Base-by-base conservation (phyloP, 2,888 invertebrate species). In the Operophtera brumata region DNA sequence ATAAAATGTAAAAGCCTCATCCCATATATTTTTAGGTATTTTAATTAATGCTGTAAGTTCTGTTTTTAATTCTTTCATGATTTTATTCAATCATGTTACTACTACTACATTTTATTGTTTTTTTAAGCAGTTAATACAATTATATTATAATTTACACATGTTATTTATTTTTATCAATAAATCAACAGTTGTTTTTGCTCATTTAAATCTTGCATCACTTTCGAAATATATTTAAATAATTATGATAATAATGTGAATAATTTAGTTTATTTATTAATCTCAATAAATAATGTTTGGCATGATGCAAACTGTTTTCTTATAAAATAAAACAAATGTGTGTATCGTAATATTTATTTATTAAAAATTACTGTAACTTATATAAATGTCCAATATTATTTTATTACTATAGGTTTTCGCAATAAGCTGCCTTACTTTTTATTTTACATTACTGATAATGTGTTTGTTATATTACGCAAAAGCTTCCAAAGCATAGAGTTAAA, bases 401-500 rank as follows among this genome's bases (percentile, higher is more conserved):
- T 75, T 77, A 71, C 55, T 50, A 59, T 57, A 47, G 46, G 43
- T 47, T 52, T 46, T 54, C 53, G 87, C 87, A 82, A 80, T 81
- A 89, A 89, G 89, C 89, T 83, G 82, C 76, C 80, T 80, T 82
- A 79, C 67, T 74, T 76, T 75, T 77, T 69, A 78, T 34, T 44
- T 74, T 67, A 78, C 78, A 78, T 71, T 70, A 67, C 66, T 70
- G 57, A 69, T 74, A 73, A 72, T 74, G 73, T 78, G 74, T 70
- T 79, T 78, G 66, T 75, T 71, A 71, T 67, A 66, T 54, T 70
- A 74, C 78, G 89, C 89, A 75, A 80, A 89, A 89, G 88, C 88
- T 78, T 73, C 75, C 72, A 80, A 88, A 88, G 82, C 85, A 73
- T 76, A 73, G 70, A 76, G 77, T 84, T 85, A 86, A 68, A 75